Evolutionary conservation across 2,113 vertebrate species (phyloP).

Genomic region (human (Homo sapiens)): GRCh38 chr20:38967001-38967500

Average conservation of each 20-base stretch:
- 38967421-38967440: background rate
- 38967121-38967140: background rate
- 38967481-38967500: background rate
- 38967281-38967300: background rate
- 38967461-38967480: background rate
- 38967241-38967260: background rate
- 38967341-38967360: background rate
- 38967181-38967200: background rate
- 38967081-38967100: background rate
- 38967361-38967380: background rate
- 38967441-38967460: background rate
- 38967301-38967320: background rate
- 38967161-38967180: background rate
- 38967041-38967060: background rate
- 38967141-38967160: background rate
- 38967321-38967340: background rate
- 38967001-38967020: background rate
- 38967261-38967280: background rate
- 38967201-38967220: background rate
- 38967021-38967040: constrained; percentile 19
- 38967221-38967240: background rate
- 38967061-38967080: constrained; percentile 31
- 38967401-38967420: background rate
- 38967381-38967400: background rate
- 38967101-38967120: background rate